Conservation (phyloP, 1,140 invertebrate genomes). For the Drosophila orena region DNA sequence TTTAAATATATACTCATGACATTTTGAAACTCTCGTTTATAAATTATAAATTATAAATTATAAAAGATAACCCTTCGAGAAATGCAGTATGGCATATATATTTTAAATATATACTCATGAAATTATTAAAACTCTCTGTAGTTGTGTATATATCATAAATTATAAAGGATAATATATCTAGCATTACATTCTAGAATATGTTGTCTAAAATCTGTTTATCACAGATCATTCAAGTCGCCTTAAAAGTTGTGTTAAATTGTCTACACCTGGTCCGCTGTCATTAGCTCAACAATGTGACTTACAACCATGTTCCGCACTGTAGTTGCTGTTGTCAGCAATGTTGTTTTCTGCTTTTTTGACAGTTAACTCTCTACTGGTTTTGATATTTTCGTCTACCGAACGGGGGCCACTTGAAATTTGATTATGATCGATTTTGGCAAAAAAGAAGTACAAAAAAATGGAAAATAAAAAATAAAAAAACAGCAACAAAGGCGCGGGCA, state of each 20-base stretch:
- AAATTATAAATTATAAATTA: too few relatives aligned
- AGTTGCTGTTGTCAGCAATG: slow-evolving; percentile 21
- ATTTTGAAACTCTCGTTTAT: too few relatives aligned
- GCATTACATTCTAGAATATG: neutral
- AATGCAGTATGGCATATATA: slow-evolving; percentile 1
- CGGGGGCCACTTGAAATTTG: slow-evolving; percentile 31
- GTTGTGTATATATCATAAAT: too few relatives aligned
- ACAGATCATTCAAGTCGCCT: neutral
- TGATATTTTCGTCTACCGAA: slow-evolving; percentile 28
- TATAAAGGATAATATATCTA: too few relatives aligned
- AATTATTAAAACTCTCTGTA: neutral
- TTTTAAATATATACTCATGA: neutral
- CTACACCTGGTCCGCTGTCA: too few relatives aligned
- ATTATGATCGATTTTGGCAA: slow-evolving; percentile 31
- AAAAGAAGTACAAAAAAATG: neutral
- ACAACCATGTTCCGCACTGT: slow-evolving; percentile 22
- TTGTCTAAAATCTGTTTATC: neutral
- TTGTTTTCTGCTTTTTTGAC: slow-evolving; percentile 37
- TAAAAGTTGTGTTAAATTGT: neutral
- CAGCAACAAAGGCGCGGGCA: slow-evolving; percentile 15
- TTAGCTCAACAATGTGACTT: neutral
- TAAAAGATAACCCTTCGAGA: neutral
- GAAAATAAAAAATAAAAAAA: neutral
- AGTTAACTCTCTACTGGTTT: slow-evolving; percentile 50
- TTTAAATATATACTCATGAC: too few relatives aligned